These are phyloP conservation scores for Entosphenus tridentatus DNA, from an alignment of 2,113 vertebrate species.

Conservation along the genomic window DNA sequence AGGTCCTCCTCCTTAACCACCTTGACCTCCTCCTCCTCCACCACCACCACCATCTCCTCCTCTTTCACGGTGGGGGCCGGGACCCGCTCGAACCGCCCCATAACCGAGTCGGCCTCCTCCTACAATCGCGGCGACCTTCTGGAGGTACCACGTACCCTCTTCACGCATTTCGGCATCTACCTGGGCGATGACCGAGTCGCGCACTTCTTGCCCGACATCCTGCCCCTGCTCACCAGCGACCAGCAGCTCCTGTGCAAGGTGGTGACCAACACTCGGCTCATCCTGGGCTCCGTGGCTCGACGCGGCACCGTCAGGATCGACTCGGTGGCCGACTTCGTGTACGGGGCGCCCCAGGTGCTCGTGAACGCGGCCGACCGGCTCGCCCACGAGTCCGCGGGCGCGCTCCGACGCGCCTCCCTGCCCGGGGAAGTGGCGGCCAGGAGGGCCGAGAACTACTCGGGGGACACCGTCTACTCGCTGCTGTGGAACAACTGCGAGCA, in stretches of 20 bases:
- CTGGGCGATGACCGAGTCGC: slow-evolving; percentile 61
- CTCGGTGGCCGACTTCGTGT: slow-evolving; percentile 65
- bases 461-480: slow-evolving; percentile 44
- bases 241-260: slow-evolving; percentile 25
- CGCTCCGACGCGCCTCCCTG: slow-evolving; percentile 23
- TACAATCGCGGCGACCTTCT: slow-evolving; percentile 52
- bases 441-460: slow-evolving; percentile 45
- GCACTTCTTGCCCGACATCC: slow-evolving; percentile 77
- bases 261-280: slow-evolving; percentile 59
- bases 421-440: slow-evolving; percentile 34
- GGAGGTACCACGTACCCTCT: slow-evolving; percentile 56
- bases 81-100: no score
- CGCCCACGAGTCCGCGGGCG: slow-evolving; percentile 39
- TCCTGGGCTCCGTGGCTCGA: slow-evolving; percentile 43
- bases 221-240: slow-evolving; percentile 36
- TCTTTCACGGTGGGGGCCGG: no score
- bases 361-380: slow-evolving; percentile 43
- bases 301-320: slow-evolving; percentile 58
- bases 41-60: no score
- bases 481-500: slow-evolving; percentile 94
- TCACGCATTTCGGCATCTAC: slow-evolving; percentile 73
- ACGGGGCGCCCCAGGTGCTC: slow-evolving; percentile 36
- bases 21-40: no score
- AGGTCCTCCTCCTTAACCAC: no score
- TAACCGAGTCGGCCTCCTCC: slow-evolving; percentile 11